Base-by-base conservation (phyloP, 2,797 vertebrate genomes). In the Rhinella marina region DNA sequence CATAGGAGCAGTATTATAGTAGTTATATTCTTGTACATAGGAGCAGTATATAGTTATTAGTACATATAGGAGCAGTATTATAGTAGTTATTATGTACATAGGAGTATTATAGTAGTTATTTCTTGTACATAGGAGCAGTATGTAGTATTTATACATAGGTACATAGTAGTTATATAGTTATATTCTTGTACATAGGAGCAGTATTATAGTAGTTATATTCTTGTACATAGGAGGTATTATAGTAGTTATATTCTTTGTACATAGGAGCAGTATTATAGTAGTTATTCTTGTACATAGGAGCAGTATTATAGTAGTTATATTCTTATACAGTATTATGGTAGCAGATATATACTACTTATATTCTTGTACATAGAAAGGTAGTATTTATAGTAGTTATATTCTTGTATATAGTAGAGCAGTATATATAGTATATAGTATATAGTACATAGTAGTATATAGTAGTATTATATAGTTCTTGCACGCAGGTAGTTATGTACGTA, bases 161-260 rank as follows among this genome's bases (percentile, higher is more conserved):
- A 14, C 32, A 73, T 73, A 73, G 70, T 73, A 48, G 70, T 73
- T 73, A 73, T 73, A 73, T 73, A 68, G 66, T 29, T 68, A 68
- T 73, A 73, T 29, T 32, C 14, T 32, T 70, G 25, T 70, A 70
- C 6, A 29, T 29, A 32, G 66, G 66, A 17, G 27, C 32, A 68
- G 70, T 73, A 73, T 73, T 73, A 73, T 73, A 73, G 70, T 73
- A 48, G 70, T 73, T 73, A 73, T 73, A 73, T 73, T 73, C 70
- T 73, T 73, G 70, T 73, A 73, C 11, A 73, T 73, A 48, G 70
- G 32, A 8, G 70, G 70, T 73, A 73, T 73, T 73, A 73, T 73
- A 73, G 70, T 73, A 73, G 70, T 64, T 64, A 64, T 64, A 64
- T 64, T 64, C 62, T 64, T 64, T 64, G 62, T 64, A 64, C 62